Conservation (phyloP, 1,140 invertebrate species). For the Neodiprion fabricii region DNA sequence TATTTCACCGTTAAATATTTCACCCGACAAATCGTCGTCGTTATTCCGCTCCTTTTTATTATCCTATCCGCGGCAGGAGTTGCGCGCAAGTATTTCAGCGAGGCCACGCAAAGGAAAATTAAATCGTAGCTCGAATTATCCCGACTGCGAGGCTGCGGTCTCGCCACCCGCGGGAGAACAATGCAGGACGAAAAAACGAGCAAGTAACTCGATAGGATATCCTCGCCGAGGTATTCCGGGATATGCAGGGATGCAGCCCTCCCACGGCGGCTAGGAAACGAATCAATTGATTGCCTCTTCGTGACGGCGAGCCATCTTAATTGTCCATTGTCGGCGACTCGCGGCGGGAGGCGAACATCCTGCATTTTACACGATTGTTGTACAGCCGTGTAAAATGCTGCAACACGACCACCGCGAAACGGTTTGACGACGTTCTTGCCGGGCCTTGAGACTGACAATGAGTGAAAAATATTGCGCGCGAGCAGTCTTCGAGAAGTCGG, state of each 20-base stretch:
- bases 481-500: no score
- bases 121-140: no score
- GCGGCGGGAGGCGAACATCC: neutral
- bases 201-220: neutral
- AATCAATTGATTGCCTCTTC: constrained; percentile 7
- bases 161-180: neutral
- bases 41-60: no score
- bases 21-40: no score
- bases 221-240: no score
- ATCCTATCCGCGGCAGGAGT: no score
- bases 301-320: constrained; percentile 4
- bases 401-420: neutral
- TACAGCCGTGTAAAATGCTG: neutral
- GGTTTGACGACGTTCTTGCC: neutral
- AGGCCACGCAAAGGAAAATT: no score
- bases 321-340: constrained; percentile 1
- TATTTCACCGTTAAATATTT: no score
- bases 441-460: no score
- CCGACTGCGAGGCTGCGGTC: no score
- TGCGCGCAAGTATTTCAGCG: no score
- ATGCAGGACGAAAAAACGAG: neutral
- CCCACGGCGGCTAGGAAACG: neutral
- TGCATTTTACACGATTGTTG: neutral
- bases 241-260: neutral
- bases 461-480: no score